Percentiles rank a stretch among this genome's conserved stretches.
Conservation (phyloP, 2,797 vertebrate species). For the Clarias pachynema region DNA sequence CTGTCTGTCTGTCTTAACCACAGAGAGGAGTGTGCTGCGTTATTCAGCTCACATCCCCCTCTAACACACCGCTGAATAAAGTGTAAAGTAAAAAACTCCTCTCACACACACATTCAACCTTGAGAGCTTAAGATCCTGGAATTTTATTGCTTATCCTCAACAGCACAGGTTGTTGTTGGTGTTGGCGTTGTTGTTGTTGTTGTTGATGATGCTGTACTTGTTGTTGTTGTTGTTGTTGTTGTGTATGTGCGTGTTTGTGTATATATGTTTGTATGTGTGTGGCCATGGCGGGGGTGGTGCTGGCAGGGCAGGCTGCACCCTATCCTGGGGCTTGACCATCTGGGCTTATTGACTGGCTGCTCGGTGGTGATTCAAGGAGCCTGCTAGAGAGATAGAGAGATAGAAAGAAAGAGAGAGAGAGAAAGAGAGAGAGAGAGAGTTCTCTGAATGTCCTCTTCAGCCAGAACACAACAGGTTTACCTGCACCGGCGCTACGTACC, state of each 20-base stretch:
- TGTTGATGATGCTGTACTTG: conserved; percentile 21
- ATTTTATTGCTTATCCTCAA: conserved; percentile 48
- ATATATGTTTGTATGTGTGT: conserved; percentile 31
- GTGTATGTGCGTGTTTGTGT: conserved; percentile 35
- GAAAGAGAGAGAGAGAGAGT: conserved; percentile 19
- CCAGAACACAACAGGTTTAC: conserved; percentile 31
- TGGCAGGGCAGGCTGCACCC: conserved; percentile 57
- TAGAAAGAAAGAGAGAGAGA: conserved; percentile 10
- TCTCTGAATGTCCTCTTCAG: conserved; percentile 26
- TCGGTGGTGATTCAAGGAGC: conserved; percentile 53
- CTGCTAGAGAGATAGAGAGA: conserved; percentile 25
- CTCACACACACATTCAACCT: conserved; percentile 48
- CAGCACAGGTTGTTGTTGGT: conserved; percentile 30
- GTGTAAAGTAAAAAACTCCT: conserved; percentile 19
- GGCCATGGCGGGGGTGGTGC: conserved; percentile 54
- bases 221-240: conserved; percentile 22
- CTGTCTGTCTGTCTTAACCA: conserved; percentile 33
- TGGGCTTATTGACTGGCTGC: conserved; percentile 61
- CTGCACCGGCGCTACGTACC: neutral
- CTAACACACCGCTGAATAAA: conserved; percentile 21
- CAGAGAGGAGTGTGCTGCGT: conserved; percentile 26
- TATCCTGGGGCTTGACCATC: conserved; percentile 63
- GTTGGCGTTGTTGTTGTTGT: conserved; percentile 20
- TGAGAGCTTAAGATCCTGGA: conserved; percentile 49
- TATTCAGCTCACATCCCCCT: conserved; percentile 39